phyloP scores from a whole-genome alignment of 1,140 invertebrate species.

The Pseudachorutes palmiensis region DNA sequence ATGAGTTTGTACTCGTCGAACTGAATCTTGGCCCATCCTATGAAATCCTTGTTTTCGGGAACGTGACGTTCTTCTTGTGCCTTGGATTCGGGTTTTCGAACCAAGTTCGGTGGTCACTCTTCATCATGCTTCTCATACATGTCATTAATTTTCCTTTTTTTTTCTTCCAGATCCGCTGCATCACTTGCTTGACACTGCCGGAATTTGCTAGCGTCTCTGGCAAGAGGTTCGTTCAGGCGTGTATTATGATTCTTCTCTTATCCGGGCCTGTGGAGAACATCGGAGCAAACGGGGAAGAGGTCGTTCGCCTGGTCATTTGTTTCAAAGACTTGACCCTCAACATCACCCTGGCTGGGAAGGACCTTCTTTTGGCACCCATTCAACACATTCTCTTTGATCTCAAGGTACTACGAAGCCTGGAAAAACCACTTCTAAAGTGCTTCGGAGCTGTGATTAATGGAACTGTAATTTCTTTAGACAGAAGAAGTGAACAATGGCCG shows the following conservation, averaged over 20 bases:
- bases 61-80: conserved; percentile 18
- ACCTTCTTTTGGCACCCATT: conserved; percentile 30
- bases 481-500: neutral
- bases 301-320: conserved; percentile 25
- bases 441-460: neutral
- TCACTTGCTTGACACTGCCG: conserved; percentile 27
- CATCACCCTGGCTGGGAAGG: conserved; percentile 24
- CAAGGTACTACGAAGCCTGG: conserved; percentile 15
- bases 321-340: conserved; percentile 27
- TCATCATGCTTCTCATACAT: neutral
- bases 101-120: neutral
- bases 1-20: conserved; percentile 25
- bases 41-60: conserved; percentile 16
- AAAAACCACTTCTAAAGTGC: neutral
- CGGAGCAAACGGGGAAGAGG: conserved; percentile 29
- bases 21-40: conserved; percentile 19
- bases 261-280: conserved; percentile 34
- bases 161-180: conserved; percentile 26
- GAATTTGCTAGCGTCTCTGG: conserved; percentile 27
- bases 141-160: neutral
- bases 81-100: conserved; percentile 25
- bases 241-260: conserved; percentile 27
- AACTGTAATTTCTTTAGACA: conserved; percentile 3
- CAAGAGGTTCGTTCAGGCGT: conserved; percentile 22
- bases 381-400: conserved; percentile 28